Evolutionary conservation across 2,113 vertebrate species (phyloP).

Genomic region (Trochalopteron elliotii): DNA sequence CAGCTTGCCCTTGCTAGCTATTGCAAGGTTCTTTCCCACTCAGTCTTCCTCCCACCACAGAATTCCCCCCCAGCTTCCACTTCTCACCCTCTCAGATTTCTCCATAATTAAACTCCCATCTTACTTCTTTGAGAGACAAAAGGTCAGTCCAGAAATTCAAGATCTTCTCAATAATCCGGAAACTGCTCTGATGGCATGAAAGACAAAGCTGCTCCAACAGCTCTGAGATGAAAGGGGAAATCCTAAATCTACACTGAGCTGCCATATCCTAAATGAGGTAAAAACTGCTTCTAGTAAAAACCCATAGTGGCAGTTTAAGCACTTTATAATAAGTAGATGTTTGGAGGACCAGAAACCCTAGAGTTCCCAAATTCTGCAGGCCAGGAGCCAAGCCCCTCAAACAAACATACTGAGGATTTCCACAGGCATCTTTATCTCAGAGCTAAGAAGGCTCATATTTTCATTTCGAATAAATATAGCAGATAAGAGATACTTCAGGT

Average conservation of each 20-base stretch:
- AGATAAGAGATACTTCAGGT: neutral
- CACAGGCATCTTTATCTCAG: neutral
- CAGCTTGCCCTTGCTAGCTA: constrained; percentile 2
- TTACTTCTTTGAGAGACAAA: neutral
- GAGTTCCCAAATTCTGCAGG: neutral
- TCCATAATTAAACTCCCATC: neutral
- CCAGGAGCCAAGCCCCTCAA: neutral
- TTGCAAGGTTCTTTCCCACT: constrained; percentile 22
- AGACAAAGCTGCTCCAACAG: neutral
- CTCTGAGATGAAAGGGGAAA: neutral
- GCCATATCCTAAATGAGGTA: neutral
- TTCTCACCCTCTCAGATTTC: constrained; percentile 12
- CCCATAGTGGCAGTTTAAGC: neutral
- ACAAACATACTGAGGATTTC: neutral
- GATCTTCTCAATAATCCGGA: neutral
- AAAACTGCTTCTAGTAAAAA: neutral
- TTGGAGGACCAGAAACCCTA: neutral
- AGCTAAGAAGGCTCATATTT: neutral
- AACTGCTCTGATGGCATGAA: neutral
- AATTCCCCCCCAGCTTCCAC: neutral
- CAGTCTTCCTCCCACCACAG: constrained; percentile 9
- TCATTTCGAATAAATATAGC: neutral
- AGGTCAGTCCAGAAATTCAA: neutral
- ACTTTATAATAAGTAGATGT: neutral
- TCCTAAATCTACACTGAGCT: neutral